These are phyloP conservation scores for Serinus canaria DNA, from an alignment of 2,113 vertebrate genomes.

Conservation along the genomic window DNA sequence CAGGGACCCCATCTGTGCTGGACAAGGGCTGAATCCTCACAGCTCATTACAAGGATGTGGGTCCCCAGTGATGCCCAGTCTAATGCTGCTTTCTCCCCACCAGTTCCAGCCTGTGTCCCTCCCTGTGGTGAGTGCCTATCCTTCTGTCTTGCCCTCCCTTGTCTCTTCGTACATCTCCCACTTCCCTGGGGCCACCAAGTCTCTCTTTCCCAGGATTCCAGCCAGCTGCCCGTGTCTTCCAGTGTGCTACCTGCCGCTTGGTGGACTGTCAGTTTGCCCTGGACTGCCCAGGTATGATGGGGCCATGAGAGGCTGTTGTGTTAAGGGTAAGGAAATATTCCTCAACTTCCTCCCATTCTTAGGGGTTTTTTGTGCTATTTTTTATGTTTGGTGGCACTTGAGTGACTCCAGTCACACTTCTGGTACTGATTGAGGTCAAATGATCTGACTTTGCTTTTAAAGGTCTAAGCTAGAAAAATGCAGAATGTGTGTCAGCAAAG, in stretches of 20 bases:
- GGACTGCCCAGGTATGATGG: constrained; percentile 46
- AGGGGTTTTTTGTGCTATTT: neutral
- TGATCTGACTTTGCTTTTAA: neutral
- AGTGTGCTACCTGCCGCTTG: neutral
- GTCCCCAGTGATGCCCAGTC: neutral
- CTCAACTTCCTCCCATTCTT: neutral
- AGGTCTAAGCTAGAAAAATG: neutral
- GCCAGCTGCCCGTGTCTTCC: neutral
- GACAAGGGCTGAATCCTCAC: neutral
- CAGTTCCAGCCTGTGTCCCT: constrained; percentile 22
- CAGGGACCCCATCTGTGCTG: neutral
- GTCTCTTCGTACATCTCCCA: neutral
- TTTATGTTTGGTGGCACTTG: neutral
- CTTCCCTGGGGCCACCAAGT: neutral
- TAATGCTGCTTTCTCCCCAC: neutral
- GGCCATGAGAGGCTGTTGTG: neutral
- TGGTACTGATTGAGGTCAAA: neutral
- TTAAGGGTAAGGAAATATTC: neutral
- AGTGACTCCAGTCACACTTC: neutral
- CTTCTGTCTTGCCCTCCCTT: neutral
- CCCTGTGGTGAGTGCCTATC: constrained; percentile 28
- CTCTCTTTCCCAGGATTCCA: constrained; percentile 11
- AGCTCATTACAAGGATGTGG: neutral
- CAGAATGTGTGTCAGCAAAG: neutral
- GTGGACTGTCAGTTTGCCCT: neutral